Conservation (phyloP, 2,888 invertebrate genomes). For the Microctonus aethiopoides region DNA sequence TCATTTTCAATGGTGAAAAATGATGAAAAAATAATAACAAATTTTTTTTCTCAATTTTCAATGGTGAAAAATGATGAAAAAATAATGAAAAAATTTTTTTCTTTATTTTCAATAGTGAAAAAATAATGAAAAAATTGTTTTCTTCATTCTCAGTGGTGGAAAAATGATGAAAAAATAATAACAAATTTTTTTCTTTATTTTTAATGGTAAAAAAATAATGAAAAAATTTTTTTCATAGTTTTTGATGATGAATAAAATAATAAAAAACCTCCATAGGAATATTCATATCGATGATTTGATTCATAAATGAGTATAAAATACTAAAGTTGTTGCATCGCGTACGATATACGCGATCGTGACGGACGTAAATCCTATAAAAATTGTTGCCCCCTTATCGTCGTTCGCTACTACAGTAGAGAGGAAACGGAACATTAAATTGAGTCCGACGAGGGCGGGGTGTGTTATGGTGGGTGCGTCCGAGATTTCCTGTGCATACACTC, state of each 20-base stretch:
- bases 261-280: neutral
- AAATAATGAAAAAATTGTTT: no score
- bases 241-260: neutral
- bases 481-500: slow-evolving; percentile 62
- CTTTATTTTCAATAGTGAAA: no score
- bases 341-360: slow-evolving; percentile 15
- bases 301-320: no score
- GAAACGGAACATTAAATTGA: slow-evolving; percentile 65
- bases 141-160: neutral
- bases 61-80: no score
- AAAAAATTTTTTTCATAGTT: no score
- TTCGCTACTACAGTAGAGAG: slow-evolving; percentile 47
- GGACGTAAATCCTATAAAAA: slow-evolving; percentile 43
- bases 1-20: neutral
- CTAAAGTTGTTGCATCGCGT: neutral
- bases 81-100: no score
- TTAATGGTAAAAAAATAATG: no score
- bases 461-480: slow-evolving; percentile 66
- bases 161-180: neutral
- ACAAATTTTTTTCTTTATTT: no score
- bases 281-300: neutral
- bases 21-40: neutral
- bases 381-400: slow-evolving; percentile 59
- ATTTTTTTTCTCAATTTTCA: no score
- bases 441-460: slow-evolving; percentile 61